phyloP scores from a whole-genome alignment of 2,888 invertebrate species.

The Eurytoma californica region DNA sequence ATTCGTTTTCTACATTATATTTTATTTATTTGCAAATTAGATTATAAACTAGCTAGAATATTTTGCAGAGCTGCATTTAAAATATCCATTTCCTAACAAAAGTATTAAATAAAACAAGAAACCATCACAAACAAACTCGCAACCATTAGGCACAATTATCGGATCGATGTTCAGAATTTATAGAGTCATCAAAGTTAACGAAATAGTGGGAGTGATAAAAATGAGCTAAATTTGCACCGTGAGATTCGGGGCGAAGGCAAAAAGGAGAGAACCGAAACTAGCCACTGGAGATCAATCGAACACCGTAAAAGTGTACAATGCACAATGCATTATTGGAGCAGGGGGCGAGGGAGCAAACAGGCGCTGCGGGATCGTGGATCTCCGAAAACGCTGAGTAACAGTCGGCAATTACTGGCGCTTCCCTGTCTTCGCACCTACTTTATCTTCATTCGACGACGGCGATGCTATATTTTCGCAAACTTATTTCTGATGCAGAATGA shows the following conservation, averaged over 20 bases:
- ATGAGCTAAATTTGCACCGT: too few relatives aligned
- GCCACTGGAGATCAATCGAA: not conserved
- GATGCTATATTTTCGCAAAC: slow-evolving; percentile 4
- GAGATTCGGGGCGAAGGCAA: too few relatives aligned
- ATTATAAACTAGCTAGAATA: too few relatives aligned
- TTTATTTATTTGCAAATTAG: too few relatives aligned
- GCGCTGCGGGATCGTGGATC: slow-evolving; percentile 1
- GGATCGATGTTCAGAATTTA: too few relatives aligned
- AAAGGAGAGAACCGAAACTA: not conserved
- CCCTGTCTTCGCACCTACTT: not conserved
- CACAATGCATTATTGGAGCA: not conserved
- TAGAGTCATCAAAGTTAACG: too few relatives aligned
- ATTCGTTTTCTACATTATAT: too few relatives aligned
- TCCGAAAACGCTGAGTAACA: slow-evolving; percentile 15
- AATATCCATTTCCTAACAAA: too few relatives aligned
- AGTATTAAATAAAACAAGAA: not conserved
- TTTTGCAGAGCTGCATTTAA: too few relatives aligned
- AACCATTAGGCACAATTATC: too few relatives aligned
- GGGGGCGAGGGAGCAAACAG: not conserved
- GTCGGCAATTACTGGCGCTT: not conserved
- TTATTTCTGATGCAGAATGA: slow-evolving; percentile 11
- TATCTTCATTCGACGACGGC: not conserved
- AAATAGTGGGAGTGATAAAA: too few relatives aligned
- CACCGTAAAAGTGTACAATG: not conserved
- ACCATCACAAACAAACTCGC: not conserved